Evolutionary conservation across 2,888 invertebrate species (phyloP).

Genomic region (Andrena trimmerana): DNA sequence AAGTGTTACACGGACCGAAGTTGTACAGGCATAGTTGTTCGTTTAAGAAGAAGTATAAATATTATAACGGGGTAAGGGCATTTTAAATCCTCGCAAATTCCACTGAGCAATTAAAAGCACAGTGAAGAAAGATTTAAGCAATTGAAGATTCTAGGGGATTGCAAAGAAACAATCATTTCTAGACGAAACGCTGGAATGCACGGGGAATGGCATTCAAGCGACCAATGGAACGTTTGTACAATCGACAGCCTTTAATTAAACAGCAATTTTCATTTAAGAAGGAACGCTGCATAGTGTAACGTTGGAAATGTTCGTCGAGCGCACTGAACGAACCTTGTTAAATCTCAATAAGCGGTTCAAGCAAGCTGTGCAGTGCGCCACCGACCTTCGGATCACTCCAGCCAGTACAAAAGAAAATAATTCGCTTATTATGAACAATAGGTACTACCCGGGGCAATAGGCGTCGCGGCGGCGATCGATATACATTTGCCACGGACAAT

Average conservation of each 20-base stretch:
- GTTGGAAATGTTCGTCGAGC: slow-evolving; percentile 26
- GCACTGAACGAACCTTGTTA: slow-evolving; percentile 29
- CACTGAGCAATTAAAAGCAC: too few species aligned
- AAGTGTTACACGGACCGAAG: too few species aligned
- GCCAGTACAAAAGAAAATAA: slow-evolving; percentile 50
- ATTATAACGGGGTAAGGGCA: too few species aligned
- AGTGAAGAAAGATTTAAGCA: too few species aligned
- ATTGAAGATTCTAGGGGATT: too few species aligned
- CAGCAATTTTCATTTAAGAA: slow-evolving; percentile 11
- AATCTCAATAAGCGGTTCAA: slow-evolving; percentile 42
- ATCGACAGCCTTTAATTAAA: background rate
- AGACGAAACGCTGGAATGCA: background rate
- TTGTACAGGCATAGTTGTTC: too few species aligned
- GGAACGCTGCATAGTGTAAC: background rate
- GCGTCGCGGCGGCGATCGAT: slow-evolving; percentile 52
- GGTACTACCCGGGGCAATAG: slow-evolving; percentile 34
- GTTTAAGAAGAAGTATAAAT: too few species aligned
- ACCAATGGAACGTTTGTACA: background rate
- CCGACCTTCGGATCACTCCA: slow-evolving; percentile 51
- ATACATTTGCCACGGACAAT: slow-evolving; percentile 41
- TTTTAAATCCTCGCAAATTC: too few species aligned
- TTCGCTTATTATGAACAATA: slow-evolving; percentile 59
- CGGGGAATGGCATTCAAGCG: background rate
- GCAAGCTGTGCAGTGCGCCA: slow-evolving; percentile 12
- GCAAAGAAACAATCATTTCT: too few species aligned